These are phyloP conservation scores for Misgurnus mizolepis DNA, from an alignment of 2,113 vertebrate species.

Conservation along the genomic window DNA sequence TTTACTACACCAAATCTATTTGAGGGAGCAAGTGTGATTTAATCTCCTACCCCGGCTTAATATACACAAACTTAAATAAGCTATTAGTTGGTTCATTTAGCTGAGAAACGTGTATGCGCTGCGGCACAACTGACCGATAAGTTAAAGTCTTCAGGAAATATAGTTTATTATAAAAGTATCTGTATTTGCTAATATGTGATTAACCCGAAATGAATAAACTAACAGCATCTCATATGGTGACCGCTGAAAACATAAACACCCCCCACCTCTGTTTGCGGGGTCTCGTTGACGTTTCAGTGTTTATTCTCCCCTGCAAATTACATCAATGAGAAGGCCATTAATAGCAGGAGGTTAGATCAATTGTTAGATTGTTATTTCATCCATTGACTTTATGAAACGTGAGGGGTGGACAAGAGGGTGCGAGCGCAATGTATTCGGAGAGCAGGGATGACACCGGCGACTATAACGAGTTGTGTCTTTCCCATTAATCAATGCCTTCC, in stretches of 20 bases:
- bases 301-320: constrained; percentile 65
- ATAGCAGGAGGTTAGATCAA: constrained; percentile 67
- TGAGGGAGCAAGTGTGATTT: neutral
- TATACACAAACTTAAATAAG: neutral
- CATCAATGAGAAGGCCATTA: constrained; percentile 62
- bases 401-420: constrained; percentile 20
- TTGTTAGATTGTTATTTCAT: constrained; percentile 73
- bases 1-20: neutral
- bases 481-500: constrained; percentile 82
- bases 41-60: neutral
- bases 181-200: constrained; percentile 24
- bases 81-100: neutral
- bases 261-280: constrained; percentile 45
- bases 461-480: constrained; percentile 76
- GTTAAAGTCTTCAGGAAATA: too few species aligned
- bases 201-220: constrained; percentile 38
- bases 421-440: constrained; percentile 47
- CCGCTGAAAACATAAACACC: constrained; percentile 34
- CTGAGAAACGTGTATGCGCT: neutral
- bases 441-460: constrained; percentile 64
- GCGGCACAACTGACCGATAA: too few species aligned
- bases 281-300: constrained; percentile 46
- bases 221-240: constrained; percentile 32
- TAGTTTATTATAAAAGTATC: constrained; percentile 10
- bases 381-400: constrained; percentile 54